These are phyloP conservation scores for Sitobion miscanthi DNA, from an alignment of 1,140 invertebrate genomes.

Conservation along the genomic window DNA sequence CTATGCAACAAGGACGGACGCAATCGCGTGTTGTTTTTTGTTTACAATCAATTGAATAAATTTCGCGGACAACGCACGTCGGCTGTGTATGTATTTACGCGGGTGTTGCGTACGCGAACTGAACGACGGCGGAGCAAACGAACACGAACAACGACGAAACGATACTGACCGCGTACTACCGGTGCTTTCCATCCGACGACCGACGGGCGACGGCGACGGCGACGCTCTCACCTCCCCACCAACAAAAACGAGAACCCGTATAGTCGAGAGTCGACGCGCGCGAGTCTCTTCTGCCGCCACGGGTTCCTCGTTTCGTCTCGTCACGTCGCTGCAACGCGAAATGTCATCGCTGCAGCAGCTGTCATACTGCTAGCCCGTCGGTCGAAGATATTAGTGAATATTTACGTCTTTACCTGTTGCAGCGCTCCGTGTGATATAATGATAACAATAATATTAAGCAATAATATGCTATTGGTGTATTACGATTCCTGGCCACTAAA, in stretches of 20 bases:
- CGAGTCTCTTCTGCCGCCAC: not conserved
- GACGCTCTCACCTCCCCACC: constrained; percentile 22
- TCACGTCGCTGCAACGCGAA: not conserved
- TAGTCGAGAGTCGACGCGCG: not conserved
- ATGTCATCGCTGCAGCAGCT: not conserved
- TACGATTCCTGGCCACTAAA: not conserved
- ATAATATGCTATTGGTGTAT: no score
- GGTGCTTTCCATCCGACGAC: not conserved
- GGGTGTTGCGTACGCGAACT: not conserved
- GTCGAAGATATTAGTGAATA: not conserved
- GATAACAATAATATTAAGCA: not conserved
- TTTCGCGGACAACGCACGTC: not conserved
- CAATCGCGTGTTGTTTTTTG: not conserved
- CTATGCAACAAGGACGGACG: not conserved
- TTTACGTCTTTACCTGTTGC: not conserved
- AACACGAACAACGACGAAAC: not conserved
- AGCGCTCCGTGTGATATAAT: not conserved
- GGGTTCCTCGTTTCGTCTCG: not conserved
- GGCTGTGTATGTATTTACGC: not conserved
- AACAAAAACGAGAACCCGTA: not conserved
- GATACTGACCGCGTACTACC: not conserved
- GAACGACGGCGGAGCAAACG: not conserved
- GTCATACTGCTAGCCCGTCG: no score
- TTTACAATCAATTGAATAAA: not conserved
- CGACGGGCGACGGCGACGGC: not conserved